Evolutionary conservation across 2,113 vertebrate genomes (phyloP), one percentile per base, ranked within the genome.

Genomic region (Scalopus aquaticus): DNA sequence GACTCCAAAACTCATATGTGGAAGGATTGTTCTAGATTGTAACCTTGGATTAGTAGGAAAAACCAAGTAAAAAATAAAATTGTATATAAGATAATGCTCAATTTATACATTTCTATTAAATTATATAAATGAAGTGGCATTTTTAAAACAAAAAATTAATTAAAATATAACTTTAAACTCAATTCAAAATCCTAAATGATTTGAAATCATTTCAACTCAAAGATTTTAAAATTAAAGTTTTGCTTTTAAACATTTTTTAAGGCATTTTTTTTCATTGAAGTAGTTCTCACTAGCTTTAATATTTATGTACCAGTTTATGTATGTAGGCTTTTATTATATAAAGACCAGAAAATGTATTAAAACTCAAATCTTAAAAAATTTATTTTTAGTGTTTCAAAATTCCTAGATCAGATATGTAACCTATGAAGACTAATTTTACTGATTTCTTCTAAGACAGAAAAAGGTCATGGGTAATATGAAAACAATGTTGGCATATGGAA

Each of bases 171-270:
- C 88, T 77, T 90, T 92, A 90, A 94, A 70, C 12, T 95, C 20
- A 76, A 4, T 62, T 92, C 83, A 93, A 93, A 93, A 22, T 90
- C 19, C 28, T 74, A 49, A 79, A 42, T 88, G 56, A 65, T 79
- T 96, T 89, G 51, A 93, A 93, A 80, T 74, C 15, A 72, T 83
- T 90, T 89, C 39, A 76, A 13, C n/a, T 32, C n/a, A 90, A 37
- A 96, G 24, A 83, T 85, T 84, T 88, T 46, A 13, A 86, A 72
- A 24, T 90, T n/a, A 81, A 58, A 79, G 10, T 82, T 92, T 95
- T 92, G 24, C 28, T 88, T 88, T 95, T 44, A 92, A 46, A 37
- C 16, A 76, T 74, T 93, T 54, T 51, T 87, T 54, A 69, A 83
- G 54, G 46, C 90, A 9, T 54, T 69, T 15, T n/a, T 19, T 90